These are phyloP conservation scores for Axis porcinus DNA, from an alignment of 2,113 vertebrate genomes.

Conservation along the genomic window DNA sequence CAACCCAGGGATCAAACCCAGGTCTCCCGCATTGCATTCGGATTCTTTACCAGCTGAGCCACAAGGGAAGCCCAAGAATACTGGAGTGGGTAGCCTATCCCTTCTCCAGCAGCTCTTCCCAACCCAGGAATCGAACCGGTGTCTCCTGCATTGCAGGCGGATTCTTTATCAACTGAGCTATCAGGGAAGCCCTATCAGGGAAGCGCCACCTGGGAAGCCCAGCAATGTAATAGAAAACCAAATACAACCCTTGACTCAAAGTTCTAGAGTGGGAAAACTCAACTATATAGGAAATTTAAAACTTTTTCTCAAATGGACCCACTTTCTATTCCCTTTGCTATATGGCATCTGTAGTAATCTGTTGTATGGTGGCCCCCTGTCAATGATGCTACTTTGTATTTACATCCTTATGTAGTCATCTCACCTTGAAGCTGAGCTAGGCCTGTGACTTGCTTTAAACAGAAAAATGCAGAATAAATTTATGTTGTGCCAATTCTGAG, in stretches of 20 bases:
- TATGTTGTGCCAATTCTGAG: neutral
- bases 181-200: neutral
- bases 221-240: neutral
- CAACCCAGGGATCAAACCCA: neutral
- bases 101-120: neutral
- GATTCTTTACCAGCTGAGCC: neutral
- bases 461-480: neutral
- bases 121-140: fast-evolving
- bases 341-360: neutral
- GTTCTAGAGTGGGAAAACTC: neutral
- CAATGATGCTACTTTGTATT: neutral
- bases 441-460: neutral
- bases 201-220: neutral
- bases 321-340: neutral
- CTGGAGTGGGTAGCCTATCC: neutral
- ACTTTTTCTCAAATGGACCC: neutral
- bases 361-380: neutral
- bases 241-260: neutral
- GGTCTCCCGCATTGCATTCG: neutral
- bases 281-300: neutral
- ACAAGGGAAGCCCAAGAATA: neutral
- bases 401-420: neutral
- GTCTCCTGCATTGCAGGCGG: neutral
- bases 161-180: neutral
- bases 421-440: neutral